These are phyloP conservation scores for Falco peregrinus DNA, from an alignment of 2,797 vertebrate genomes.

Conservation along the genomic window DNA sequence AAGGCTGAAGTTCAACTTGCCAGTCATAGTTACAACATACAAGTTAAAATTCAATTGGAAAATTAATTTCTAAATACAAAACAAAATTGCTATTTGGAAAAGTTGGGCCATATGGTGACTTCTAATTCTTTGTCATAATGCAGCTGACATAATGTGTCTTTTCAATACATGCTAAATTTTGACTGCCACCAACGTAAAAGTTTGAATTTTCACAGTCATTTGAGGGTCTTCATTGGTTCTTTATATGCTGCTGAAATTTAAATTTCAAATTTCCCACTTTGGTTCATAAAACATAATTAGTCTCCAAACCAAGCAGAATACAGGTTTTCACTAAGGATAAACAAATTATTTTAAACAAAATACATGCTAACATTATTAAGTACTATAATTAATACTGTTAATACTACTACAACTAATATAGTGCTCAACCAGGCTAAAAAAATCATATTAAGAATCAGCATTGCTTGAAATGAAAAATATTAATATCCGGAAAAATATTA, in stretches of 20 bases:
- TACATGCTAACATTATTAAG: not conserved
- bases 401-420: not conserved
- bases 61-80: not conserved
- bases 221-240: not conserved
- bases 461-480: not conserved
- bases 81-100: not conserved
- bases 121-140: not conserved
- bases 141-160: not conserved
- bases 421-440: not conserved
- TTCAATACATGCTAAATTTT: not conserved
- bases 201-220: not conserved
- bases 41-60: not conserved
- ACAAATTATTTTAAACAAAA: not conserved
- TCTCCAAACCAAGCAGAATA: not conserved
- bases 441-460: not conserved
- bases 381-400: not conserved
- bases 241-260: not conserved
- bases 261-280: not conserved
- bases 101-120: not conserved
- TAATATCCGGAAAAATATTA: not conserved
- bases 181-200: not conserved
- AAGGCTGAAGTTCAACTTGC: not conserved
- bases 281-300: not conserved
- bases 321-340: not conserved
- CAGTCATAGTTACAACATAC: not conserved